phyloP scores from a whole-genome alignment of 2,113 vertebrate genomes.

The Alectura lathami region DNA sequence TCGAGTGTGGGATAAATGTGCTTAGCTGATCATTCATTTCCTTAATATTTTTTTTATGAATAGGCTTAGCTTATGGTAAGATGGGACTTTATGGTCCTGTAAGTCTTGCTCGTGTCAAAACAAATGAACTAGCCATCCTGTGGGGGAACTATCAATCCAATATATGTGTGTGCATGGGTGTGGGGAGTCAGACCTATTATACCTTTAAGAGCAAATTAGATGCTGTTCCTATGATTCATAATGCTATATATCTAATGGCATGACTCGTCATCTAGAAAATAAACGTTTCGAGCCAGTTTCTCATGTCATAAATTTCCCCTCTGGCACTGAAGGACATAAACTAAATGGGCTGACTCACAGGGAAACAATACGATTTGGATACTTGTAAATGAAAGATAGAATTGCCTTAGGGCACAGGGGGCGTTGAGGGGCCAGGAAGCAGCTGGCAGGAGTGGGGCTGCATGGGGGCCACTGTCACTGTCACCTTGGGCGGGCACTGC shows the following conservation, averaged over 20 bases:
- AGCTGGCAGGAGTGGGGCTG: background rate
- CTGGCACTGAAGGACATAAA: constrained; percentile 66
- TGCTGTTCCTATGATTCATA: constrained; percentile 82
- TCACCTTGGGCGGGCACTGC: background rate
- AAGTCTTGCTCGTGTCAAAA: constrained; percentile 64
- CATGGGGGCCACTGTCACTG: background rate
- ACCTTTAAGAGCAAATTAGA: constrained; percentile 84
- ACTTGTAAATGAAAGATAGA: constrained; percentile 58
- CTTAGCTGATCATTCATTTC: constrained; percentile 55
- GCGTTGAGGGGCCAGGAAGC: background rate
- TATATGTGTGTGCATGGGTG: constrained; percentile 56
- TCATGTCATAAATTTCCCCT: constrained; percentile 72
- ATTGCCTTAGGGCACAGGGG: constrained; percentile 6
- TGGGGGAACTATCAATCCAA: constrained; percentile 63
- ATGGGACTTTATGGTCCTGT: constrained; percentile 54
- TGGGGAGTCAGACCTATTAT: constrained; percentile 76
- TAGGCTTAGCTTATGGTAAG: constrained; percentile 62
- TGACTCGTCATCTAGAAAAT: constrained; percentile 70
- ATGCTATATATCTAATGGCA: constrained; percentile 76
- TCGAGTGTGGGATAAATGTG: constrained; percentile 40
- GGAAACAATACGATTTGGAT: constrained; percentile 69
- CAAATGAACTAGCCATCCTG: constrained; percentile 69
- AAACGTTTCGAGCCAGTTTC: constrained; percentile 64
- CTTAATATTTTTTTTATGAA: constrained; percentile 74
- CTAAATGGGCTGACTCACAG: constrained; percentile 69